Base-by-base conservation (phyloP, 2,113 vertebrate genomes). In the Apaloderma vittatum region DNA sequence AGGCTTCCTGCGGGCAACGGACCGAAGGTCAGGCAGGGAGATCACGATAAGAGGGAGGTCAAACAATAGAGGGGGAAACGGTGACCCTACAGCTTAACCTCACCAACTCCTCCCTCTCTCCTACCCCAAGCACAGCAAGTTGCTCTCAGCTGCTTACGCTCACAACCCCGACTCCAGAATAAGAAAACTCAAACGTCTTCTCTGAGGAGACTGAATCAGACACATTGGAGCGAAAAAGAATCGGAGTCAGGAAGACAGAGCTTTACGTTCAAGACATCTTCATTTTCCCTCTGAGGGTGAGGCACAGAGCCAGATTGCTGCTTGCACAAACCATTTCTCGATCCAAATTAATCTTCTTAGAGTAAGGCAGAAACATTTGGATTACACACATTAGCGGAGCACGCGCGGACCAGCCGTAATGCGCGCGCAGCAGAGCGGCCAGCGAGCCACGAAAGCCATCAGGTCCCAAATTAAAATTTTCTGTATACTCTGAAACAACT, bases 1-100 rank as follows among this genome's bases (percentile, higher is more conserved):
- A 99, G 30, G 99, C 99, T 90, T 99, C 99, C 99, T 99, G 98
- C 8, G 17, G 75, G 86, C 40, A 37, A 52, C 7, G 1, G 86
- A 73, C 12, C n/a, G 29, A 8, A 78, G 71, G 45, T 74, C 77
- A 93, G 80, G 5, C 10, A 24, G 65, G 79, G 61, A n/a, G 43
- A 68, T 75, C 37, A 32, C 13, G 54, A 52, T 15, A 61, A 54
- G 12, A n/a, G n/a, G 54, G 19, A 72, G 21, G 8, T 63, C 71
- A 40, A 79, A 86, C 67, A 77, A 51, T 3, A 61, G 36, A 2
- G 23, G 78, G 63, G n/a, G 18, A 36, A 51, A 63, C n/a, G 77
- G n/a, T 19, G 80, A 93, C 27, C 86, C 78, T 19, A 24, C 1
- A 49, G 75, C 19, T 70, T 62, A 49, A 94, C 83, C 80, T 83